phyloP scores from a whole-genome alignment of 2,888 invertebrate genomes.

The Hemicrepidius hirtus region DNA sequence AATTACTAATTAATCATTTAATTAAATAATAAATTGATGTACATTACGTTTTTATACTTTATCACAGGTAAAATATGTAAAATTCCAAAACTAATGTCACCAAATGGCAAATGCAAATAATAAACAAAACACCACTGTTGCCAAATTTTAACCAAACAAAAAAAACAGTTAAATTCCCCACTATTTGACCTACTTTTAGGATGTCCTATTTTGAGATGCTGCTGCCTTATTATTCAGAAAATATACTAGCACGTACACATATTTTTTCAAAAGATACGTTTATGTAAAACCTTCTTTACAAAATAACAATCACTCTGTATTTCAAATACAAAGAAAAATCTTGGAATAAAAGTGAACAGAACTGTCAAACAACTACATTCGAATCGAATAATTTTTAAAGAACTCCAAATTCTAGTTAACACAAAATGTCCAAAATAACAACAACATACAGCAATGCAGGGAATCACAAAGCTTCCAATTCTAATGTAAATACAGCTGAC shows the following conservation, averaged over 20 bases:
- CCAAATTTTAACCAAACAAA: slow-evolving; percentile 40
- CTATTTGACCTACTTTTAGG: slow-evolving; percentile 47
- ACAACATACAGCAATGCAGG: background rate
- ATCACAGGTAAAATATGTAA: background rate
- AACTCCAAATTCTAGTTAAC: background rate
- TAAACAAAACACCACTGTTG: slow-evolving; percentile 39
- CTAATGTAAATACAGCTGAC: slow-evolving; percentile 38
- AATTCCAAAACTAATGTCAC: background rate
- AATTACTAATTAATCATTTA: background rate
- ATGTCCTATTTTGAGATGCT: slow-evolving; percentile 48
- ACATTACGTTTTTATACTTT: background rate
- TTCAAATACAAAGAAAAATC: background rate
- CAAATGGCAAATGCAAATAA: slow-evolving; percentile 28
- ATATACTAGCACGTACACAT: background rate
- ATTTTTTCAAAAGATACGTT: background rate
- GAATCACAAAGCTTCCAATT: slow-evolving; percentile 2
- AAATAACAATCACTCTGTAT: background rate
- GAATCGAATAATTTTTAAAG: background rate
- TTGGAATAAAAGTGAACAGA: background rate
- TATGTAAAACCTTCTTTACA: background rate
- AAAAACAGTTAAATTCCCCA: slow-evolving; percentile 43
- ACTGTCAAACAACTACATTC: slow-evolving; percentile 1
- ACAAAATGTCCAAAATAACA: background rate
- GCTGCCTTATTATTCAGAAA: slow-evolving; percentile 21
- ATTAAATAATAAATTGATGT: background rate